Conservation (phyloP, 1,140 invertebrate species). For the Aphelenchoides besseyi region DNA sequence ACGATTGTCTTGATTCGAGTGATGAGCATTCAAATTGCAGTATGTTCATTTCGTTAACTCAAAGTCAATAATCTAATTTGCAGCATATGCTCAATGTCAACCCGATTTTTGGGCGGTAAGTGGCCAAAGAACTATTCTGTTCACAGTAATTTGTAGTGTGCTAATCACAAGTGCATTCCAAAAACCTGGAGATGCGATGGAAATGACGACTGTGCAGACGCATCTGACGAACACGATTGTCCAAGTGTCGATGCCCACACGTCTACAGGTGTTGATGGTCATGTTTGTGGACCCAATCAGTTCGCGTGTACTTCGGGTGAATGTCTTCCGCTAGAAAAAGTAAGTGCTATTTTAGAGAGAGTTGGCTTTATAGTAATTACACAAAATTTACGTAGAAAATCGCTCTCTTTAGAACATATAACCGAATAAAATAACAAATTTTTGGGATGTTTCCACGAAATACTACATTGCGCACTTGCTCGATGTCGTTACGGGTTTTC, state of each 20-base stretch:
- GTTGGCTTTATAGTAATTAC: too few relatives aligned
- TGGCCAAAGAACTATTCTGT: too few relatives aligned
- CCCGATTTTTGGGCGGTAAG: slow-evolving; percentile 55
- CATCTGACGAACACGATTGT: slow-evolving; percentile 50
- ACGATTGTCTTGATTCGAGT: slow-evolving; percentile 86
- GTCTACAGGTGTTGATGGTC: slow-evolving; percentile 30
- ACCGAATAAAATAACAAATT: too few relatives aligned
- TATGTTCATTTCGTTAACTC: slow-evolving; percentile 61
- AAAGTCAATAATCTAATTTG: slow-evolving; percentile 23
- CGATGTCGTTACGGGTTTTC: too few relatives aligned
- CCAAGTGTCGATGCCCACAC: slow-evolving; percentile 43
- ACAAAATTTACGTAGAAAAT: too few relatives aligned
- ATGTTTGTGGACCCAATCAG: slow-evolving; percentile 59
- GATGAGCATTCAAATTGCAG: slow-evolving; percentile 86
- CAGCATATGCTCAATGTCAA: slow-evolving; percentile 59
- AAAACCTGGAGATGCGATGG: slow-evolving; percentile 36
- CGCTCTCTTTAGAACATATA: too few relatives aligned
- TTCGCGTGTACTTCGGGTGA: slow-evolving; percentile 72
- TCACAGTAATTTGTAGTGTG: slow-evolving; percentile 77
- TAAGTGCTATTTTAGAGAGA: too few relatives aligned
- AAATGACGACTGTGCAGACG: background rate
- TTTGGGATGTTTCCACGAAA: too few relatives aligned
- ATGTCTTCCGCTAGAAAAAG: slow-evolving; percentile 69
- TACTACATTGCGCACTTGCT: too few relatives aligned
- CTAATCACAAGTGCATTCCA: slow-evolving; percentile 83